Percentiles rank a stretch among this genome's conserved stretches.
phyloP scores from a whole-genome alignment of 2,113 vertebrate genomes.

The Lagopus leucura region DNA sequence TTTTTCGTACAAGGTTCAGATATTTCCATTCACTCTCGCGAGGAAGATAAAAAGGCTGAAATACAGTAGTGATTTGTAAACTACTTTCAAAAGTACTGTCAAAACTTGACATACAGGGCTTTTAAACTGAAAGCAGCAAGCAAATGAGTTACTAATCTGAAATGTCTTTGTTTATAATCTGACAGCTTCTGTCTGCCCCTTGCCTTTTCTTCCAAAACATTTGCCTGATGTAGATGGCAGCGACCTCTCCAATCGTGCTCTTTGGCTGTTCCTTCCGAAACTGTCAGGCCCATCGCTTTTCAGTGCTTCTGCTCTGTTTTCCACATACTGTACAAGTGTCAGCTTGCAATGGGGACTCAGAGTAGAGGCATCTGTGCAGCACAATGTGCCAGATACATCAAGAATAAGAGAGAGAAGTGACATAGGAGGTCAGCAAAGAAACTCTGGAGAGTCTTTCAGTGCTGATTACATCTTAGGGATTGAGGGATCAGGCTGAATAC shows the following conservation, averaged over 20 bases:
- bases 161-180: constrained; percentile 6
- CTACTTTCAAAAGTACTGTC: constrained; percentile 48
- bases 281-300: constrained; percentile 45
- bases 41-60: background rate
- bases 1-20: background rate
- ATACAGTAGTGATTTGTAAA: constrained; percentile 11
- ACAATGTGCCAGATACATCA: constrained; percentile 37
- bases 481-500: background rate
- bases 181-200: constrained; percentile 60
- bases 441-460: constrained; percentile 9
- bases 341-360: constrained; percentile 7
- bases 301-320: constrained; percentile 28
- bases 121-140: constrained; percentile 45
- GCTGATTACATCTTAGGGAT: background rate
- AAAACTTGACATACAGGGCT: constrained; percentile 44
- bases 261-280: constrained; percentile 51
- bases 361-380: constrained; percentile 41
- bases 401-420: background rate
- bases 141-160: constrained; percentile 62
- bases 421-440: constrained; percentile 27
- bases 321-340: background rate
- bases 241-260: constrained; percentile 17
- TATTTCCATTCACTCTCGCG: background rate
- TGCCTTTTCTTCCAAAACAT: constrained; percentile 36
- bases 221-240: constrained; percentile 41